Evolutionary conservation across 2,797 vertebrate species (phyloP).

Genomic region (Australoheros facetus): DNA sequence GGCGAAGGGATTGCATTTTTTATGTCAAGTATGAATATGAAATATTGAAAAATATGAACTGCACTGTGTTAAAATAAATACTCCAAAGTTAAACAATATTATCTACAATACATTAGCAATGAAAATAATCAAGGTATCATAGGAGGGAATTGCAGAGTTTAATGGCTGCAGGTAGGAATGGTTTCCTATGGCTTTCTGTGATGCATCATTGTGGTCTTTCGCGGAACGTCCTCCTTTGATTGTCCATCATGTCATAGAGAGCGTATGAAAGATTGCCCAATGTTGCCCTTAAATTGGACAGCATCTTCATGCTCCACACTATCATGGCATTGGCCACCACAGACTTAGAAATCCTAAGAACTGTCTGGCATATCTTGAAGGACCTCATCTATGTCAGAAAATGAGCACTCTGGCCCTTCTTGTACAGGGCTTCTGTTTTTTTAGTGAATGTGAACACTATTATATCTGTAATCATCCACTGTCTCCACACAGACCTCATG

Average conservation of each 20-base stretch:
- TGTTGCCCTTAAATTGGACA: not conserved
- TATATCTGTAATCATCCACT: too few species aligned
- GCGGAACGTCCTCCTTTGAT: not conserved
- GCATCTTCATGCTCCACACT: not conserved
- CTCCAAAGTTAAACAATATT: too few species aligned
- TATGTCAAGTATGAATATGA: too few species aligned
- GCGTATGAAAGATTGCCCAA: not conserved
- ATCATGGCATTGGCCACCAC: not conserved
- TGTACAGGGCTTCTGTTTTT: too few species aligned
- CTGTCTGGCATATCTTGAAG: not conserved
- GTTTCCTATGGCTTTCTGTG: not conserved
- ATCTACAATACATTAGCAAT: too few species aligned
- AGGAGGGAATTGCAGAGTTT: not conserved
- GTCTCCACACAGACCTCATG: not conserved
- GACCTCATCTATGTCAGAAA: not conserved
- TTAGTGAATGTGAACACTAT: too few species aligned
- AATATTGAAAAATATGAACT: too few species aligned
- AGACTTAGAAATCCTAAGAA: not conserved
- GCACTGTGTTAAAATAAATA: too few species aligned
- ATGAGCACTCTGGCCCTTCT: not conserved
- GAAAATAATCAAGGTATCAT: too few species aligned
- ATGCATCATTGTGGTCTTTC: not conserved
- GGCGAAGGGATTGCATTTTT: too few species aligned
- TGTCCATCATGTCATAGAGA: not conserved
- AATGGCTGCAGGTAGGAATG: not conserved